Percentiles rank a stretch among this genome's conserved stretches.
phyloP scores from a whole-genome alignment of 2,797 vertebrate species.

The Propithecus deckenii region DNA sequence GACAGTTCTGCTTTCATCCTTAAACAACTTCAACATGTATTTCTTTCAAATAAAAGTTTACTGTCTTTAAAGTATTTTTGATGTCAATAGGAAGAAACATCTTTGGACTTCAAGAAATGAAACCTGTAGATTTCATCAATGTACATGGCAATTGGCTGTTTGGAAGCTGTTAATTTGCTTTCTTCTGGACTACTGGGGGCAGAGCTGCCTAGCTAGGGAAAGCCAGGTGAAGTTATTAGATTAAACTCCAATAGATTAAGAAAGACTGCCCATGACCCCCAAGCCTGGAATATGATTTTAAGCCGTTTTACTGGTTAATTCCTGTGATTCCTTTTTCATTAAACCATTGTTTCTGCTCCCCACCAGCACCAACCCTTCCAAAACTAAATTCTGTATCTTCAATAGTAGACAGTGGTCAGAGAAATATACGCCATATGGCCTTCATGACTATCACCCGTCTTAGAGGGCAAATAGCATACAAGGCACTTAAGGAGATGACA shows the following conservation, averaged over 20 bases:
- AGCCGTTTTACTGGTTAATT: neutral
- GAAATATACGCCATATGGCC: neutral
- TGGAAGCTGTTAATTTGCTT: neutral
- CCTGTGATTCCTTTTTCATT: neutral
- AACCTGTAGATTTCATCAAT: neutral
- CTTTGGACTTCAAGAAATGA: neutral
- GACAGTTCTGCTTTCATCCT: neutral
- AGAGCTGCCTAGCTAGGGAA: neutral
- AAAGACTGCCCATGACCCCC: neutral
- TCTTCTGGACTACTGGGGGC: neutral
- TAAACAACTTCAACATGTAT: neutral
- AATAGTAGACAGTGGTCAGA: neutral
- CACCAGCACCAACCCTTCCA: neutral
- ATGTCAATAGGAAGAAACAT: neutral
- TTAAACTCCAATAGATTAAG: neutral
- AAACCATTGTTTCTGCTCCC: neutral
- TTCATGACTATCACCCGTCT: neutral
- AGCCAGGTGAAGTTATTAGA: neutral
- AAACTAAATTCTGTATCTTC: neutral
- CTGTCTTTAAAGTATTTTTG: neutral
- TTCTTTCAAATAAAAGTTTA: constrained; percentile 37
- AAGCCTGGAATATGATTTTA: neutral
- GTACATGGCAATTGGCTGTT: neutral
- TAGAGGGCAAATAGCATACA: neutral
- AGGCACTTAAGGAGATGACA: neutral